Base-by-base conservation (phyloP, 2,797 vertebrate genomes). In the Neopelma chrysocephalum region DNA sequence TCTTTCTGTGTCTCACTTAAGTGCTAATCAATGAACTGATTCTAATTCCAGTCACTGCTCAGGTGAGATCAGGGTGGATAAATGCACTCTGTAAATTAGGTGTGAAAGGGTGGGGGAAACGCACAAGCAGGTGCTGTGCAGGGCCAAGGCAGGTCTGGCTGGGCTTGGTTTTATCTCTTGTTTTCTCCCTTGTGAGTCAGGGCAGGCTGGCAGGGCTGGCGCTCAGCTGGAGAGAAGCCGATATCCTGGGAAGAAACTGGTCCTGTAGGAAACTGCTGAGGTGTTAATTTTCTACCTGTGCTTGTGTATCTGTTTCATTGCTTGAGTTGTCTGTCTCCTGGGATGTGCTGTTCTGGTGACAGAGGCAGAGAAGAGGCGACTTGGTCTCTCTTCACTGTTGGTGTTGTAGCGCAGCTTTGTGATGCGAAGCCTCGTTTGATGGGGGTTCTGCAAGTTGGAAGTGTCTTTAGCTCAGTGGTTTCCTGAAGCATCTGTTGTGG, bases 21-120 rank as follows among this genome's bases (percentile, higher is more conserved):
- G 83, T 36, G 32, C 71, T 92, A 82, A 68, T 91, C 82, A 92
- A 27, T 80, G 58, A 94, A 85, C 53, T 60, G 76, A 66, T 94
- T 94, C 51, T 72, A 83, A 94, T 93, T 95, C 86, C 17, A 71
- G 84, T 70, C 75, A 62, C 47, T 77, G 62, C 45, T 56, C 84
- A 48, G 71, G 82, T 85, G 93, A 48, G 87, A 54, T 43, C 2
- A 48, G 80, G 79, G 34, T 22, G 75, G 72, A 62, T 90, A 62
- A 62, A 82, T 61, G n/a, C 65, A 53, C 88, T 86, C 76, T 68
- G 90, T 77, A 90, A 94, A 90, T 91, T 73, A 90, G 80, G 92
- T 94, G 88, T 86, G 92, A 90, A 95, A 66, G 1, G 40, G 47
- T n/a, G 77, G 79, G 68, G 72, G 85, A 85, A 62, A 66, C 1